Conservation (phyloP, 2,113 vertebrate genomes). For the Nesoenas mayeri region DNA sequence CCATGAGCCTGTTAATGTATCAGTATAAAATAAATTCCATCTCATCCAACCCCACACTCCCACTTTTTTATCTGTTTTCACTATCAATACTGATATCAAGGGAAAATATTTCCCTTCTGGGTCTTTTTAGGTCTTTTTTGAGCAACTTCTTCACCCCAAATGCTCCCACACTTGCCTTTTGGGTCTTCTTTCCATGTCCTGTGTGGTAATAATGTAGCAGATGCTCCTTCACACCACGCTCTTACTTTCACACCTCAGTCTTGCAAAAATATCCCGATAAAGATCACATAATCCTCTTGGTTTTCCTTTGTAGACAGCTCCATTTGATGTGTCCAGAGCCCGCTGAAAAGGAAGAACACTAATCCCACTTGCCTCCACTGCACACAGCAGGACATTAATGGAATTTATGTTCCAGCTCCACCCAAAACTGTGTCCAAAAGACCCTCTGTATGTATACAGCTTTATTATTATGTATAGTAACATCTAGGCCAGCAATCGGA, state of each 20-base stretch:
- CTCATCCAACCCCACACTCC: neutral
- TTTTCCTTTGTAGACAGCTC: neutral
- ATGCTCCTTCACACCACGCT: neutral
- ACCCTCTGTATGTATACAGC: neutral
- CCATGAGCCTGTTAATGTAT: neutral
- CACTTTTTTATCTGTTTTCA: neutral
- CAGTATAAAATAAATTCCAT: neutral
- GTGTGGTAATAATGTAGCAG: neutral
- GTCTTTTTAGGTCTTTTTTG: neutral
- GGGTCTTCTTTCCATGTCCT: neutral
- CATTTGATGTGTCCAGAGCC: neutral
- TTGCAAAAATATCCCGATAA: neutral
- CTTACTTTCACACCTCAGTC: neutral
- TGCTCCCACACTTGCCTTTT: fast-evolving
- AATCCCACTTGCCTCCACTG: neutral
- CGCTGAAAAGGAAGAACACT: conserved; percentile 12
- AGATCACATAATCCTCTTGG: neutral
- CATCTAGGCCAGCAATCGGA: neutral
- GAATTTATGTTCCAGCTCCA: neutral
- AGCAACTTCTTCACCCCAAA: neutral
- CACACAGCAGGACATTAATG: neutral
- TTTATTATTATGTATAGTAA: neutral
- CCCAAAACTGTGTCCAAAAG: neutral
- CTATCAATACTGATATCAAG: neutral
- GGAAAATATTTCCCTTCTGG: neutral